Evolutionary conservation across 2,113 vertebrate species (phyloP), one percentile per base, ranked within the genome.

Genomic region (Rhinopithecus roxellana): DNA sequence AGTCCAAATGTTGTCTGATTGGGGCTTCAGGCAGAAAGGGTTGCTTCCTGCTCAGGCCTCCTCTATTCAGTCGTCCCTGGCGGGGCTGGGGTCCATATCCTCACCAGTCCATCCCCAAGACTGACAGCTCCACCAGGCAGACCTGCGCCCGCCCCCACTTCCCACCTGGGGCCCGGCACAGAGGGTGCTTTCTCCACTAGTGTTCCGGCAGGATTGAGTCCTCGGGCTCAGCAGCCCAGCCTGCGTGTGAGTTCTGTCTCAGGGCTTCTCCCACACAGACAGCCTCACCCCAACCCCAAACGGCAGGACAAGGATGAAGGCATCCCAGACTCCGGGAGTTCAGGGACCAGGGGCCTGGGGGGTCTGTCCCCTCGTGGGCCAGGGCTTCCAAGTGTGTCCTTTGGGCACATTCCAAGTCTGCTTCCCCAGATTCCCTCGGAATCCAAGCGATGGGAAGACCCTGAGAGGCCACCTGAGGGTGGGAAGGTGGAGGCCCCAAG

Each of bases 1-100:
- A 1, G n/a, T 25, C 59, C 50, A 35, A 52, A 38, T 0, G 38
- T 14, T 4, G 0, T 13, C 84, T 18, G 0, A 2, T 2, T 8
- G 18, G 11, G 70, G 45, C 0, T 0, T 59, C 40, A 12, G 23
- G 13, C 69, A 3, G 25, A 67, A 50, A 12, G 9, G 10, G 32
- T 40, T 16, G 3, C 85, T 12, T 69, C 35, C 79, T 50, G 45
- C 67, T 43, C 40, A 0, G 7, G 35, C 6, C 13, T 7, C 27
- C 57, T 55, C 11, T 1, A 0, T 45, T 55, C 45, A 0, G 16
- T 43, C 1, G 0, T 8, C 61, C n/a, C 20, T 0, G 1, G 27
- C 23, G 13, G 20, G 7, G 2, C 2, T 0, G 13, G 45, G 3
- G 6, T 35, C 45, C 12, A 38, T 18, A 8, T 48, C 27, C 87